Base-by-base conservation (phyloP, 2,113 vertebrate genomes). In the Ceyx melanurus region DNA sequence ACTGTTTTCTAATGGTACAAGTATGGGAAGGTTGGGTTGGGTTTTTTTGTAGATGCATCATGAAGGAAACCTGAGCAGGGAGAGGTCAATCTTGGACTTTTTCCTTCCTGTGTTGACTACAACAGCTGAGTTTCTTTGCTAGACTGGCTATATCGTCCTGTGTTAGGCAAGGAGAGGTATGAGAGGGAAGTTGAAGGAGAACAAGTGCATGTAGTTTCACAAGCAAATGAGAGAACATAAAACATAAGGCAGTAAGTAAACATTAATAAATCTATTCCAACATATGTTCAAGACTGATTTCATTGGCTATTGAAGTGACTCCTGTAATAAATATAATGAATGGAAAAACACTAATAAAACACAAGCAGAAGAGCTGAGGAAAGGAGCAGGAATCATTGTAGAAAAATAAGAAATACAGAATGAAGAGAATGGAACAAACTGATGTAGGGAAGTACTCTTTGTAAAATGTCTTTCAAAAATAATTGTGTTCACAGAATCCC, bases 261-360 rank as follows among this genome's bases (percentile, higher is more conserved):
- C 64, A 82, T 51, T 26, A 45, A 68, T 85, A 87, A 91, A 68
- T 51, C 60, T 92, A 33, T 91, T 95, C 87, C 88, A 71, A 80
- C 71, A 64, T 48, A 46, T 54, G 26, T 86, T 92, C 20, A 28
- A 82, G 79, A 37, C 15, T 71, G 46, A 86, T 95, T 91, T 88
- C 53, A 21, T 10, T 92, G 71, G 28, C 60, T 29, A 20, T 77
- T 88, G 60, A 42, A 87, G 31, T 65, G 45, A 45, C 58, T 88
- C 46, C 31, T 91, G 51, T 66, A 88, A 62, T 80, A 82, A 94
- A 73, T 76, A 14, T 2, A 85, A 45, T 35, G 37, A 80, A 64
- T 82, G 64, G 31, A 82, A 40, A 14, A 82, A 82, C 80, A n/a
- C 42, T 62, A 43, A 25, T 85, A 54, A 70, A 65, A 73, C 15